Evolutionary conservation across 2,888 invertebrate species (phyloP), one percentile per base, ranked within the genome.

Genomic region (Ophioninae sp.): DNA sequence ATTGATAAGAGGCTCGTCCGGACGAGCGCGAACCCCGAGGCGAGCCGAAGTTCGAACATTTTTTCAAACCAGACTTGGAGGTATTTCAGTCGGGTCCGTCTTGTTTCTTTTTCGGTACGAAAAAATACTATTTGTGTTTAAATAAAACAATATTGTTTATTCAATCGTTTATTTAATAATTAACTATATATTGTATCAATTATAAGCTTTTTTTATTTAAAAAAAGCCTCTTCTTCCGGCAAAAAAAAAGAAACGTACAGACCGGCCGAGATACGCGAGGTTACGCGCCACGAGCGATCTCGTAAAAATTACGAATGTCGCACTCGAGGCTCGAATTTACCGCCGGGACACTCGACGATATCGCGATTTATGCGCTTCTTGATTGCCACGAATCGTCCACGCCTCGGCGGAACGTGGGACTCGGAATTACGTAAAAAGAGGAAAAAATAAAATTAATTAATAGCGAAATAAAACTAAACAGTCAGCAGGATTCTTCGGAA

Each of bases 1-100:
- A 72, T 65, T 72, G 50, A 39, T 67, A 57, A 57, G 30, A 8
- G 23, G 57, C 44, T 59, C 76, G 76, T 72, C 57, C 23, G 30
- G 23, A 70, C 30, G 57, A 72, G 20, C 7, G 23, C 20, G 7
- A 44, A 17, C 5, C 39, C 41, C 41, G 56, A 69, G 30, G 13
- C n/a, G 44, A 2, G 44, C 3, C 10, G 56, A 69, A 76, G 57
- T 70, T 59, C n/a, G 70, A 56, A 30, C 70, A 64, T 59, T 70
- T 57, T 10, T 57, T 62, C 30, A 7, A 69, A 41, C 44, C 44
- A n/a, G 13, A n/a, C n/a, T n/a, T n/a, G n/a, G n/a, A n/a, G n/a
- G n/a, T n/a, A n/a, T n/a, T n/a, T n/a, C n/a, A n/a, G n/a, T n/a
- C n/a, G n/a, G n/a, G n/a, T n/a, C n/a, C n/a, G n/a, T n/a, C n/a